Conservation (phyloP, 2,113 vertebrate genomes). For the Motacilla tschutschensis region DNA sequence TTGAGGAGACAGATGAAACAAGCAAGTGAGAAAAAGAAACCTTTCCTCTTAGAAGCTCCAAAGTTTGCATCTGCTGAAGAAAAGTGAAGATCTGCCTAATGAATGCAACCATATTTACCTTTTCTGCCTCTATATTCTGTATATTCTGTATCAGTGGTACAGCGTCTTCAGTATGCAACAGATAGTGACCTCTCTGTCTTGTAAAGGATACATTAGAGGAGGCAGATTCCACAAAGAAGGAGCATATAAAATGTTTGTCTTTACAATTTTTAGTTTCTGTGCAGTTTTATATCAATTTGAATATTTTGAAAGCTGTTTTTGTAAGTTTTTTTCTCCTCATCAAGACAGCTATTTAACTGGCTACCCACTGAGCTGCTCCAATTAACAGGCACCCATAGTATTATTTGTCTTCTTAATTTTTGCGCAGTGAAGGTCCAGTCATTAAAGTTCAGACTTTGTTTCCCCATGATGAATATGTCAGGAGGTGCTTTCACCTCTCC, state of each 20-base stretch:
- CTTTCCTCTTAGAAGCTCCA: not conserved
- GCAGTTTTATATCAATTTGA: not conserved
- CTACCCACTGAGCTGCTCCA: constrained; percentile 26
- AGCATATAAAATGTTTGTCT: not conserved
- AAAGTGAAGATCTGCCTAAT: not conserved
- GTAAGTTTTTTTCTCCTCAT: not conserved
- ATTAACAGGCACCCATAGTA: constrained; percentile 6
- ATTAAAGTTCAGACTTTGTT: constrained; percentile 6
- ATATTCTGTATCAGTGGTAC: not conserved
- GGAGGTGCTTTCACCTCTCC: not conserved
- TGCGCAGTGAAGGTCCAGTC: not conserved
- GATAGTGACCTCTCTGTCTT: not conserved
- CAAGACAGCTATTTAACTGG: constrained; percentile 7
- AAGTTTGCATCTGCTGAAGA: not conserved
- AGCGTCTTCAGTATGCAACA: fast-evolving
- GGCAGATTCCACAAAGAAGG: not conserved
- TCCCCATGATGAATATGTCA: not conserved
- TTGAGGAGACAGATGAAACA: not conserved
- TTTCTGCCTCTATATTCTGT: not conserved
- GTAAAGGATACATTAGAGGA: not conserved
- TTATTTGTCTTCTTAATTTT: constrained; percentile 55
- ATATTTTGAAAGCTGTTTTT: constrained; percentile 19
- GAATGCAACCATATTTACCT: not conserved
- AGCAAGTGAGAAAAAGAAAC: not conserved
- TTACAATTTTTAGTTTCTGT: not conserved